Percentiles rank a stretch among this genome's conserved stretches.
These are phyloP conservation scores for Taeniopygia guttata DNA, from an alignment of 2,797 vertebrate species.

Conservation along the genomic window DNA sequence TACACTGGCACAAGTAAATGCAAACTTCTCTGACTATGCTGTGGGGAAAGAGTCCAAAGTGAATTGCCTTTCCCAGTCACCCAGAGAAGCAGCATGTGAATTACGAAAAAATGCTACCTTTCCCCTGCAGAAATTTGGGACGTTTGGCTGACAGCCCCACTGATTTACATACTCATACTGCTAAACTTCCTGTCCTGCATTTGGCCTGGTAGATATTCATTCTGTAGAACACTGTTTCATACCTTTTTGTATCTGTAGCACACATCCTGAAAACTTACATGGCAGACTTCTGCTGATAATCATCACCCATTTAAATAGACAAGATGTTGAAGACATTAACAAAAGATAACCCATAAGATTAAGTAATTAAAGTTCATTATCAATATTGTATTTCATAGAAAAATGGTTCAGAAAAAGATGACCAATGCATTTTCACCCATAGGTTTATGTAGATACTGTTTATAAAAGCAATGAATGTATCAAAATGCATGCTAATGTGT, in stretches of 20 bases:
- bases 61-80: not conserved
- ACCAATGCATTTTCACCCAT: not conserved
- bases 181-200: not conserved
- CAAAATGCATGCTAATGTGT: not conserved
- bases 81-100: not conserved
- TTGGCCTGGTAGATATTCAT: not conserved
- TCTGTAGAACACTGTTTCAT: not conserved
- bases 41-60: not conserved
- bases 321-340: not conserved
- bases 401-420: not conserved
- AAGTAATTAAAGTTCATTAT: not conserved
- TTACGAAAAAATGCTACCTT: not conserved
- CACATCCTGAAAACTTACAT: not conserved
- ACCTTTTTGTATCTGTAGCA: not conserved
- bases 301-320: not conserved
- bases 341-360: not conserved
- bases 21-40: not conserved
- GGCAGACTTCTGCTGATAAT: not conserved
- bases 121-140: not conserved
- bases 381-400: not conserved
- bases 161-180: not conserved
- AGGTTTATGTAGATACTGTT: not conserved
- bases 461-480: not conserved
- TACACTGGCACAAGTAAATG: not conserved
- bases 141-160: not conserved